Evolutionary conservation across 2,113 vertebrate species (phyloP), one percentile per base, ranked within the genome.

Genomic region (Hippocampus comes): DNA sequence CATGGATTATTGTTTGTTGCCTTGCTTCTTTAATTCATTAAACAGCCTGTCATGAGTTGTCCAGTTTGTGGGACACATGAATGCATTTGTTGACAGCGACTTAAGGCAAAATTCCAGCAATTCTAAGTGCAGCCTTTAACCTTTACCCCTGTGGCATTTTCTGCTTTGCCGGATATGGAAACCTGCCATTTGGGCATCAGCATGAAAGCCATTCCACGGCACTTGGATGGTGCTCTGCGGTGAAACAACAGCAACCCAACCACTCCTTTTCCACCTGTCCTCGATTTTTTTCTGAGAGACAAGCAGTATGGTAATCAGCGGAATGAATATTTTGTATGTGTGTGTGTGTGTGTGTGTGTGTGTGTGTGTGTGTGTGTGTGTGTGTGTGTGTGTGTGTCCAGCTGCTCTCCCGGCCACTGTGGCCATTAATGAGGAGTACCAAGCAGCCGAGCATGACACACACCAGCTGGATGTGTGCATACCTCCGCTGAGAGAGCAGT

Each of bases 391-490:
- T 27, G 55, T 73, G 71, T 77, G 78, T 85, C 84, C 87, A 90
- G 89, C 87, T 91, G 89, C 82, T 91, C 84, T 81, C 72, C 82
- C 85, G 85, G 88, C 85, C 79, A 72, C 78, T 61, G 77, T n/a
- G 78, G 84, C 82, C 89, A 84, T 90, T 87, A 87, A 80, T 72
- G 84, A 86, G 83, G 73, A 79, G 83, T 61, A 80, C 84, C 77
- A 78, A 76, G 88, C 84, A 85, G 78, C 78, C 72, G 86, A 87
- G 82, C 87, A 80, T 89, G 88, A 88, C 86, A 89, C 83, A 83
- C 79, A 90, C 89, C 90, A 90, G 88, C 88, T 91, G 90, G 80
- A 88, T 84, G 34, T 63, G 77, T 63, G 57, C 82, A 82, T 84
- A 87, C 86, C 84, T 87, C 85, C 76, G 27, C 78, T 59, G 84